Evolutionary conservation across 1,140 invertebrate species (phyloP), one percentile per base, ranked within the genome.

Genomic region (Drosophila serrata): DNA sequence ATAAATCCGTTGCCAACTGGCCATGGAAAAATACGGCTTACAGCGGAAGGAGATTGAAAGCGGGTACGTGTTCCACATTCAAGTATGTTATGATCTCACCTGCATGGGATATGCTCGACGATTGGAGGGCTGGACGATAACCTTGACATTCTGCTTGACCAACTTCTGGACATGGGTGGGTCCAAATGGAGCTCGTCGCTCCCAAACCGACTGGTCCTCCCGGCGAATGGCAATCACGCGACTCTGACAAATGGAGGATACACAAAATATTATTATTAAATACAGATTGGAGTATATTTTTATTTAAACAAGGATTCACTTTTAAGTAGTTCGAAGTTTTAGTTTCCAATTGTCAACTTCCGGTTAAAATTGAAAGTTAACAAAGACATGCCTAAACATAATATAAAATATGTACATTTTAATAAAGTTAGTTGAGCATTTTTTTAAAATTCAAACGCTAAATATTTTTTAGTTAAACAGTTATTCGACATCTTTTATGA

Each of bases 131-230:
- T 99, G 99, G 0, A 99, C 98, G 13, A 99, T 96, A 22, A 99
- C 98, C 93, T 97, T 98, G 12, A 98, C 95, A 5, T 98, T 98
- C 65, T 96, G 94, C 78, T 96, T 95, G 9, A 97, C 96, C 51
- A 99, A 93, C 79, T 96, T 96, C 62, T 96, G 95, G 0, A 99
- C 99, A 91, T 99, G 98, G 6, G 94, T 92, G 0, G 99, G 99
- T 0, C 97, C 96, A 40, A 99, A 95, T 0, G 99, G 98, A 0
- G 99, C 99, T 73, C 99, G 94, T 81, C 99, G 94, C 93, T 99
- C 99, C 99, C 99, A 99, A 17, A 99, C 97, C 88, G 97, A 98
- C 86, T 99, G 98, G 92, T 99, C 98, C 93, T 99, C 99, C 31
- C 98, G 93, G 15, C 97, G 94, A 75, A 98, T 97, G 11, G 97